Evolutionary conservation across 2,113 vertebrate genomes (phyloP).

Genomic region (Platysteira castanea): DNA sequence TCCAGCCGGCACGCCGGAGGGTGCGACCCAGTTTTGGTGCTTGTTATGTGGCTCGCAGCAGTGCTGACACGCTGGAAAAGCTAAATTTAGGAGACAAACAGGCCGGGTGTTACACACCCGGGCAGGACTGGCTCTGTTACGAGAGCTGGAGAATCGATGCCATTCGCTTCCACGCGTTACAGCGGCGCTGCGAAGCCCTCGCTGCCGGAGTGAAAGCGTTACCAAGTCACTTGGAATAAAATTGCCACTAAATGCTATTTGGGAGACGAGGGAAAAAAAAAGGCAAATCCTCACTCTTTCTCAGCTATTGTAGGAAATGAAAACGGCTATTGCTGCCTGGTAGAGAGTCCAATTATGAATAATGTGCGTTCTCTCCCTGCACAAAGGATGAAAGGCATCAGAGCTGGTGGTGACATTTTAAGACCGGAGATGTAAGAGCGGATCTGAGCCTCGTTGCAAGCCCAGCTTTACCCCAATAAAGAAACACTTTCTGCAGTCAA

Average conservation of each 20-base stretch:
- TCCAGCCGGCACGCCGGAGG: neutral
- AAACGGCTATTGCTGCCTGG: neutral
- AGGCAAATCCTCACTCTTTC: slow-evolving; percentile 8
- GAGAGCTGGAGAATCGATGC: neutral
- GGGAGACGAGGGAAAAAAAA: neutral
- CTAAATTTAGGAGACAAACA: slow-evolving; percentile 50
- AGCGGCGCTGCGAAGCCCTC: neutral
- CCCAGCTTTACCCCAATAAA: slow-evolving; percentile 36
- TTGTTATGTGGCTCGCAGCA: neutral
- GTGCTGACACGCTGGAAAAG: neutral
- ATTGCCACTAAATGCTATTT: slow-evolving; percentile 36
- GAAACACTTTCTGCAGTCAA: slow-evolving; percentile 41
- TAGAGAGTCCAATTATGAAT: slow-evolving; percentile 38
- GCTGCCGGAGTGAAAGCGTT: neutral
- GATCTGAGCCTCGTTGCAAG: neutral
- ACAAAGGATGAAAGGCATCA: slow-evolving; percentile 56
- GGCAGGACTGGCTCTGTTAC: neutral
- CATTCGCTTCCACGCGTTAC: neutral
- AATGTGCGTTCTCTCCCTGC: neutral
- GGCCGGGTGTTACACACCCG: neutral
- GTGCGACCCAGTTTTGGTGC: slow-evolving; percentile 22
- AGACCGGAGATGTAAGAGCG: slow-evolving; percentile 25
- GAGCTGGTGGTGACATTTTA: slow-evolving; percentile 54
- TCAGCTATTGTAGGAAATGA: slow-evolving; percentile 13
- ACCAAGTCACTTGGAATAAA: slow-evolving; percentile 22